Evolutionary conservation across 2,113 vertebrate genomes (phyloP).

Genomic region (Girardinichthys multiradiatus): DNA sequence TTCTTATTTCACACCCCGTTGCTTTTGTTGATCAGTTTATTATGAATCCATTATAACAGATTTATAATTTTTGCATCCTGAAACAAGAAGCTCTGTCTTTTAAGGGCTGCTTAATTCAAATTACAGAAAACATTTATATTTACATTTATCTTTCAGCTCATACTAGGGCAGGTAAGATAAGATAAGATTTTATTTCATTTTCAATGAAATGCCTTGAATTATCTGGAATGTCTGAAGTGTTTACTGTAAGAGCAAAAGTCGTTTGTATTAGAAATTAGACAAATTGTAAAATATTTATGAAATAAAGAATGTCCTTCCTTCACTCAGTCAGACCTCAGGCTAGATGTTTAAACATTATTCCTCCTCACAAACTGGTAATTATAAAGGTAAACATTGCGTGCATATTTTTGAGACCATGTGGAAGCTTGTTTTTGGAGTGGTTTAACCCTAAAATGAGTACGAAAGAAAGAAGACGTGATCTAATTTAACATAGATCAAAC

Average conservation of each 20-base stretch:
- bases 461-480: background rate
- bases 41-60: slow-evolving; percentile 28
- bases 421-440: background rate
- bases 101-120: background rate
- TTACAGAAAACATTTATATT: background rate
- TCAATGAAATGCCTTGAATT: background rate
- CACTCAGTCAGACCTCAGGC: no score
- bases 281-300: background rate
- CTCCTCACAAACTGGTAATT: background rate
- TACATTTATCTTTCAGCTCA: background rate
- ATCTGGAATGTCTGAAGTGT: background rate
- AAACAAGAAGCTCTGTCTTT: slow-evolving; percentile 18
- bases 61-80: slow-evolving; percentile 19
- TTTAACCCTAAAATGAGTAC: background rate
- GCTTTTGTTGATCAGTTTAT: slow-evolving; percentile 48
- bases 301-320: background rate
- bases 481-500: background rate
- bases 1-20: slow-evolving; percentile 35
- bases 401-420: no score
- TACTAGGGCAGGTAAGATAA: background rate
- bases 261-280: background rate
- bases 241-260: background rate
- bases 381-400: background rate
- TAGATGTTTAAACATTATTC: background rate
- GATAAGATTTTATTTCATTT: background rate